Conservation (phyloP, 2,888 invertebrate genomes). For the Meandrusa payeni region DNA sequence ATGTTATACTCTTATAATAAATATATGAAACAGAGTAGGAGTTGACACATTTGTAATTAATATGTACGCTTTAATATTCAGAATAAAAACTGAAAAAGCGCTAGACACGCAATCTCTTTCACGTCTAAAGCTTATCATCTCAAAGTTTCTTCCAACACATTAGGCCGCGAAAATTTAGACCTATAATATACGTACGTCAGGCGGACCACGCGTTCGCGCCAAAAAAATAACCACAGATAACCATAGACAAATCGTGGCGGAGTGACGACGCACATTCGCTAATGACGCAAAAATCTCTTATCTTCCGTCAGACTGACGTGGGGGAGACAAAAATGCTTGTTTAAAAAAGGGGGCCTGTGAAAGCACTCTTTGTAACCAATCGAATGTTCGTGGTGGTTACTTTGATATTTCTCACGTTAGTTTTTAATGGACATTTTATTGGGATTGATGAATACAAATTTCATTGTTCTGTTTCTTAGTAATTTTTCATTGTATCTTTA, state of each 20-base stretch:
- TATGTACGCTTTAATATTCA: too few species aligned
- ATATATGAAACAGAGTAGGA: too few species aligned
- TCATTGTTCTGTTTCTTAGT: constrained; percentile 38
- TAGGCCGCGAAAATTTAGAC: constrained; percentile 63
- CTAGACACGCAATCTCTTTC: constrained; percentile 58
- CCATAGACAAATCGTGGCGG: constrained; percentile 75
- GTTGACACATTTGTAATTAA: too few species aligned
- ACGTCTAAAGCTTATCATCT: constrained; percentile 54
- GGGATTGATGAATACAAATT: constrained; percentile 69
- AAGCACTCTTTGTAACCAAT: constrained; percentile 57
- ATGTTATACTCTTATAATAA: too few species aligned
- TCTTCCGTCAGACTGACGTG: constrained; percentile 58
- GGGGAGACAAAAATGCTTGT: constrained; percentile 54
- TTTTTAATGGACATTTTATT: constrained; percentile 64
- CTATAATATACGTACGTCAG: constrained; percentile 67
- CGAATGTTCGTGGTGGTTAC: constrained; percentile 56
- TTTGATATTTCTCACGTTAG: constrained; percentile 72
- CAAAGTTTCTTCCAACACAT: constrained; percentile 72
- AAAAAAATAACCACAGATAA: constrained; percentile 69
- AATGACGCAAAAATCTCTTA: constrained; percentile 74
- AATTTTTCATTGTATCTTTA: too few species aligned
- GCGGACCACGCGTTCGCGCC: constrained; percentile 56
- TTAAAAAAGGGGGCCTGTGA: constrained; percentile 53
- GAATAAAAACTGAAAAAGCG: constrained; percentile 32
- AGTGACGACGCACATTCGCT: constrained; percentile 64